These are phyloP conservation scores for Bufotes viridis DNA, from an alignment of 2,797 vertebrate genomes.

Conservation along the genomic window DNA sequence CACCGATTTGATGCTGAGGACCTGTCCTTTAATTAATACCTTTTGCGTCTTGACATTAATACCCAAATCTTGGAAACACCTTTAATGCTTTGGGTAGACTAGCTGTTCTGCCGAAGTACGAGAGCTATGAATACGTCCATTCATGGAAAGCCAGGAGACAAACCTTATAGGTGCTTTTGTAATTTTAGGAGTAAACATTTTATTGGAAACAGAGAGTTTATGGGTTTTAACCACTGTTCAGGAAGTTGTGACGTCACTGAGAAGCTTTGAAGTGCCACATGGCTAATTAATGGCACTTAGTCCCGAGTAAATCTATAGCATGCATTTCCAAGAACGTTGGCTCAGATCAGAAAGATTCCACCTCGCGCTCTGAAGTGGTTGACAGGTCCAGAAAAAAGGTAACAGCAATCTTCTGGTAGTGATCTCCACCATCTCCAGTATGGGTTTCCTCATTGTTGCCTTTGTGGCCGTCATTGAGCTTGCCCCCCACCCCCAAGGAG, in stretches of 20 bases:
- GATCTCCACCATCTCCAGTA: not conserved
- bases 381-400: no score
- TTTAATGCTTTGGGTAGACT: no score
- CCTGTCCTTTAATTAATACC: no score
- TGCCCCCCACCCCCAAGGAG: not conserved
- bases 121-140: no score
- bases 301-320: not conserved
- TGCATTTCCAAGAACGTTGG: not conserved
- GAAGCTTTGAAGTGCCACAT: slow-evolving; percentile 10
- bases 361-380: not conserved
- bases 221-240: not conserved
- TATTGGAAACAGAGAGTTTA: no score
- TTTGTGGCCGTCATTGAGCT: not conserved
- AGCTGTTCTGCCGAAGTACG: no score
- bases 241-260: not conserved
- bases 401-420: not conserved
- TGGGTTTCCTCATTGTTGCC: not conserved
- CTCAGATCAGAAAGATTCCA: not conserved
- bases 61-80: no score
- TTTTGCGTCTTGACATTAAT: no score
- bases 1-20: no score
- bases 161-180: no score
- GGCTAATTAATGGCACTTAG: not conserved
- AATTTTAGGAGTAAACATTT: no score
- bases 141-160: no score